Evolutionary conservation across 2,797 vertebrate genomes (phyloP), one percentile per base, ranked within the genome.

Genomic region (Tapera naevia): DNA sequence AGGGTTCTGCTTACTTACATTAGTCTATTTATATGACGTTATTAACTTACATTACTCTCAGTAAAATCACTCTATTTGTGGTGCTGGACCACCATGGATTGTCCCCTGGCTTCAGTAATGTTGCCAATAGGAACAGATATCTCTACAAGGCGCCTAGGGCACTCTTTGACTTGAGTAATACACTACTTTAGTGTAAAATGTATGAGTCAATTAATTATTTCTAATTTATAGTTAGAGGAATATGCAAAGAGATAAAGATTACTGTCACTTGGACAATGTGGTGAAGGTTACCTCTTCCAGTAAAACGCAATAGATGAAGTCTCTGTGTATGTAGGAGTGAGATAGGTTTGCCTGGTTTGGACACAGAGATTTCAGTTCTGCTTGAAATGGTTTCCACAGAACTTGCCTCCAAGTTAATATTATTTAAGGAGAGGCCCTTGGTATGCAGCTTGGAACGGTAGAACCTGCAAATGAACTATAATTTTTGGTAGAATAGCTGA

Each of bases 351-450:
- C 30, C 41, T 39, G 3, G 5, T 30, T 75, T 5, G 3, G 33
- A 4, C 41, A 19, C 10, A 24, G 33, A 67, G 32, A 17, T 69
- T 76, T 50, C 50, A 84, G 43, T 30, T 78, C 17, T 45, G 10
- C 1, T 2, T 22, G 27, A 54, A 54, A 54, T 0, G 0, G 2
- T 35, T 93, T 43, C 32, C 22, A 51, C 11, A 50, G 32, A 91
- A 87, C 10, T 56, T 71, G 16, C 24, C 62, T 45, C 35, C 11
- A 53, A 33, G 35, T 30, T 39, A 64, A 27, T 84, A 7, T 39
- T 89, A 5, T 64, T 83, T 70, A 76, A 69, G 73, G 82, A 80
- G 58, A 86, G 5, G 13, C 8, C 35, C 5, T 32, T 60, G 41
- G 37, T 54, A 58, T 0, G 2, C 6, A 62, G 17, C 19, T 21